Conservation (phyloP, 1,140 invertebrate genomes). For the Tribolium castaneum region DNA sequence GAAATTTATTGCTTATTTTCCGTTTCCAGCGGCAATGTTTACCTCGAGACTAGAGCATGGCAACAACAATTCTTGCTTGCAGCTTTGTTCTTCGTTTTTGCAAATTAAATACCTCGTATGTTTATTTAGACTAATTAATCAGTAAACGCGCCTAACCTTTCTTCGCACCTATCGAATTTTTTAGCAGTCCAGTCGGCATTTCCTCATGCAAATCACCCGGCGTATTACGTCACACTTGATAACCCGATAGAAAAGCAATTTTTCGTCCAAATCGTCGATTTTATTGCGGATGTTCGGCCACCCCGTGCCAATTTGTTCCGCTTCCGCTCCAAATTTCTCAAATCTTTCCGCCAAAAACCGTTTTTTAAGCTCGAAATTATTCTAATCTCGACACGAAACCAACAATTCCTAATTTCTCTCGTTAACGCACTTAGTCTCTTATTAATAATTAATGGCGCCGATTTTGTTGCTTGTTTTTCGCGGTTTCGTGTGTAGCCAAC, state of each 20-base stretch:
- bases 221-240: neutral
- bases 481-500: conserved; percentile 19
- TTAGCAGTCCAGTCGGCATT: neutral
- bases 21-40: neutral
- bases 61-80: neutral
- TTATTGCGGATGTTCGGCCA: neutral
- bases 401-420: conserved; percentile 28
- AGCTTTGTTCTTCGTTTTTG: neutral
- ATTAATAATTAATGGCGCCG: conserved; percentile 24
- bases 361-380: conserved; percentile 26
- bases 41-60: neutral
- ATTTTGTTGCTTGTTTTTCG: conserved; percentile 8
- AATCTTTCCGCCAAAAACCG: conserved; percentile 7
- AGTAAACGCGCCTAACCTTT: conserved; percentile 11
- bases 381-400: neutral
- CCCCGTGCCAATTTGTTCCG: conserved; percentile 11
- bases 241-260: neutral
- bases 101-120: neutral
- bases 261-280: neutral
- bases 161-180: conserved; percentile 18
- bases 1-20: neutral
- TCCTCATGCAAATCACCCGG: conserved; percentile 22
- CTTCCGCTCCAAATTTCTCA: conserved; percentile 17
- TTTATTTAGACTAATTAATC: conserved; percentile 21
- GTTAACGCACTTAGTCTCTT: conserved; percentile 18